A percentile compares a stretch with the other conserved stretches of the same genome.
Conservation (phyloP, 2,888 invertebrate species). For the Serrognathus titanus region DNA sequence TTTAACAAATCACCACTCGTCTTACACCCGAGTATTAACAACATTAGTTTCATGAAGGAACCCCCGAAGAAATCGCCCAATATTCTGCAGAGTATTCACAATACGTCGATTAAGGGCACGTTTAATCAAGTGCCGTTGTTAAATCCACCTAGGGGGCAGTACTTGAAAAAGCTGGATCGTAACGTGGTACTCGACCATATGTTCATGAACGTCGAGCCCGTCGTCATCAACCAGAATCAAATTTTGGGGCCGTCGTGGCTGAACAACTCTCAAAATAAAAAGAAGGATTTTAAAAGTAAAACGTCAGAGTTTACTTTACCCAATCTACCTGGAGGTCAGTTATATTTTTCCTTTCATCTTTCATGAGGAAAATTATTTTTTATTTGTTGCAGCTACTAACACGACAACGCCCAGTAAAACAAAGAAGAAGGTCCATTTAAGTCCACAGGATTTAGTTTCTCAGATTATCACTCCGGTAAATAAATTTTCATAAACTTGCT, state of each 20-base stretch:
- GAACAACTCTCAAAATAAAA: conserved; percentile 26
- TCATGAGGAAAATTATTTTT: not conserved
- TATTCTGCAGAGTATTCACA: conserved; percentile 34
- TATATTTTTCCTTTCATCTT: too few species aligned
- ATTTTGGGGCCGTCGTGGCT: conserved; percentile 30
- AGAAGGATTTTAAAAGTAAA: conserved; percentile 33
- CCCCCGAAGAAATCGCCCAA: conserved; percentile 39
- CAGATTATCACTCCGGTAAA: conserved; percentile 39
- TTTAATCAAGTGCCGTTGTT: conserved; percentile 37
- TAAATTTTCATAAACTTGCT: conserved; percentile 1
- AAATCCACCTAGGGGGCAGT: conserved; percentile 34
- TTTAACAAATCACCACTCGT: conserved; percentile 31
- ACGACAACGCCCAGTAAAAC: conserved; percentile 32
- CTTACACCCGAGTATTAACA: conserved; percentile 45
- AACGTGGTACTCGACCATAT: conserved; percentile 28
- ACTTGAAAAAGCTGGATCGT: conserved; percentile 39
- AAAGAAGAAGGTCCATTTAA: conserved; percentile 40
- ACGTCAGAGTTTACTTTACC: conserved; percentile 58
- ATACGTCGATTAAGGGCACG: conserved; percentile 26
- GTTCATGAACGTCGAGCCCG: conserved; percentile 32
- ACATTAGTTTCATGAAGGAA: conserved; percentile 41
- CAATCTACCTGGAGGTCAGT: conserved; percentile 60
- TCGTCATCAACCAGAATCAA: conserved; percentile 25
- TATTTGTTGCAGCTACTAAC: conserved; percentile 38
- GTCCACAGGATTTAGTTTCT: conserved; percentile 24